Base-by-base conservation (phyloP, 2,113 vertebrate genomes). In the Ochotona curzoniae region DNA sequence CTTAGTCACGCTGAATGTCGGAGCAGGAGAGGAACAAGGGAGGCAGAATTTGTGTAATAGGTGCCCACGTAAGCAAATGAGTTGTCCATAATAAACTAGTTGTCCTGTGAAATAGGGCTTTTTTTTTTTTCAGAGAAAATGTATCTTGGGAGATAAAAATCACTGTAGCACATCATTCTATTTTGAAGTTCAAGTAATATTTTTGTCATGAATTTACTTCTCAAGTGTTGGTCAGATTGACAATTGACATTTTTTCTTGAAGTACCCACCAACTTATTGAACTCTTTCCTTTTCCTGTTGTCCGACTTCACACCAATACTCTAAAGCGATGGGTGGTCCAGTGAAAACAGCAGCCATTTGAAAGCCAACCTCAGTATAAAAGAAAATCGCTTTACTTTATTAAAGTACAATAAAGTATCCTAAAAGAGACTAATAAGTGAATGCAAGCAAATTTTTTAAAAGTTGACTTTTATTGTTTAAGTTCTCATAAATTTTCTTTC, bases 61-160 rank as follows among this genome's bases (percentile, higher is more conserved):
- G 60, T 87, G 87, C 88, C 93, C 87, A 92, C 86, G 69, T 92
- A 92, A 88, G 75, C 85, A 96, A 92, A 93, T 93, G 11, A 87
- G 82, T 35, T 79, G 3, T 38, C 81, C 12, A 2, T 35, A 64
- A 28, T 70, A 32, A 67, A 78, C 51, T 35, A 94, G 83, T 82
- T 94, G 49, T 66, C 88, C 83, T 18, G 87, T 96, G 90, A 91
- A 60, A 76, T 35, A 85, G 90, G 89, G 23, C 35, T 35, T 66
- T 96, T 96, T 91, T 9, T 44, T 44, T 44, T 44, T 44, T 44
- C 60, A 95, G 78, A 90, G 92, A 81, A 87, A 75, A 80, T 79
- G 87, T 93, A 70, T 95, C 18, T 64, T 80, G n/a, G 13, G 89
- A 90, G 75, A 93, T 91, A 89, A 69, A 87, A 81, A 84, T 71